Evolutionary conservation across 2,888 invertebrate species (phyloP).

Genomic region (Diarsia rubi): DNA sequence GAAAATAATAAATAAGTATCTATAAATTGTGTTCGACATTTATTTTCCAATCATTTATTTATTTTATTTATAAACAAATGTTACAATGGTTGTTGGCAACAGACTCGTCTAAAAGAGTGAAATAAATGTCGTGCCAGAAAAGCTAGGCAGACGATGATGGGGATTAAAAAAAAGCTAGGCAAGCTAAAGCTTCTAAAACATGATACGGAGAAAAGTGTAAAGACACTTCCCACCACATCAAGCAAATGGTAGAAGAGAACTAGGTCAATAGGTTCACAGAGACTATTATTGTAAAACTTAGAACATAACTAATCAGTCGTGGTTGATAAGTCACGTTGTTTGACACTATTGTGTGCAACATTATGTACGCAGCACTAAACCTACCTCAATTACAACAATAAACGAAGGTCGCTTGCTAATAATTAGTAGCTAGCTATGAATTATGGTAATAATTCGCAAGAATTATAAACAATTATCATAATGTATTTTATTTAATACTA

Average conservation of each 20-base stretch:
- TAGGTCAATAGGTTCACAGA: no score
- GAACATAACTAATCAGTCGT: neutral
- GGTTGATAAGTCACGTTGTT: slow-evolving; percentile 33
- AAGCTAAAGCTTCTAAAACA: no score
- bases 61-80: no score
- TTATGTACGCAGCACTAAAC: slow-evolving; percentile 14
- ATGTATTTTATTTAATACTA: slow-evolving; percentile 19
- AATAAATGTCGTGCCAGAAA: no score
- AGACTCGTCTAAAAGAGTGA: no score
- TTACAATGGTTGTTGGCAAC: no score
- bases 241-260: no score
- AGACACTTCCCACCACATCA: no score
- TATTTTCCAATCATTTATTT: no score
- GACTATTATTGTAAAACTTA: slow-evolving; percentile 5
- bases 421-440: slow-evolving; percentile 9
- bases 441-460: slow-evolving; percentile 23
- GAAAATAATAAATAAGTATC: slow-evolving; percentile 4
- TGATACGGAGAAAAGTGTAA: no score
- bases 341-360: neutral
- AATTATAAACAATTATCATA: slow-evolving; percentile 17
- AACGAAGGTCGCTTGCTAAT: slow-evolving; percentile 20
- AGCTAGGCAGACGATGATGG: no score
- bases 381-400: slow-evolving; percentile 41
- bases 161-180: no score
- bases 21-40: neutral